Percentiles rank a stretch among this genome's conserved stretches.
phyloP scores from a whole-genome alignment of 1,140 invertebrate genomes.

The Nylanderia fulva region DNA sequence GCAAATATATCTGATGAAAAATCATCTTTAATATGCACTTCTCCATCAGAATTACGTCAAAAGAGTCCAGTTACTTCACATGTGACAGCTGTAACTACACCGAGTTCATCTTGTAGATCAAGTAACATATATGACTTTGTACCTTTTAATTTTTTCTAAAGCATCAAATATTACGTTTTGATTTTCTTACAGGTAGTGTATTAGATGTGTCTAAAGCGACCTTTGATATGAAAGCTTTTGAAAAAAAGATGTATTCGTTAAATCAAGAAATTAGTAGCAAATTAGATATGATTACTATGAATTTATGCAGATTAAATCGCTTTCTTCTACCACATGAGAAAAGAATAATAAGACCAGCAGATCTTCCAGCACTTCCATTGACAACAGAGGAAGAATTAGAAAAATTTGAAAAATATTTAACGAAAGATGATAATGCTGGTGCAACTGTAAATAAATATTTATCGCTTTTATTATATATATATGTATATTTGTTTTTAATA shows the following conservation, averaged over 20 bases:
- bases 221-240: background rate
- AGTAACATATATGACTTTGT: background rate
- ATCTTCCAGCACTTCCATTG: constrained; percentile 4
- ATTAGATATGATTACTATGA: constrained; percentile 5
- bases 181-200: constrained; percentile 1
- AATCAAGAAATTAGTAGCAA: constrained; percentile 17
- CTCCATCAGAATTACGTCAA: background rate
- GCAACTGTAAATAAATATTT: too few relatives aligned
- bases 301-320: constrained; percentile 2
- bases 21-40: background rate
- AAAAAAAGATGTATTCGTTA: background rate
- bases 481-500: too few relatives aligned
- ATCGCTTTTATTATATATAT: too few relatives aligned
- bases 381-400: background rate
- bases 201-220: background rate
- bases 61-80: constrained; percentile 19
- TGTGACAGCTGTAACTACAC: background rate
- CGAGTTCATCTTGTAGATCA: background rate
- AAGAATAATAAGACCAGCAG: background rate
- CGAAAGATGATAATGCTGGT: too few relatives aligned
- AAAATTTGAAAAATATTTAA: too few relatives aligned
- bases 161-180: background rate
- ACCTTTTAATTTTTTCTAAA: background rate
- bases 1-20: background rate
- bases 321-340: constrained; percentile 8